Conservation (phyloP, 2,888 invertebrate genomes). For the Hipparchia semele region DNA sequence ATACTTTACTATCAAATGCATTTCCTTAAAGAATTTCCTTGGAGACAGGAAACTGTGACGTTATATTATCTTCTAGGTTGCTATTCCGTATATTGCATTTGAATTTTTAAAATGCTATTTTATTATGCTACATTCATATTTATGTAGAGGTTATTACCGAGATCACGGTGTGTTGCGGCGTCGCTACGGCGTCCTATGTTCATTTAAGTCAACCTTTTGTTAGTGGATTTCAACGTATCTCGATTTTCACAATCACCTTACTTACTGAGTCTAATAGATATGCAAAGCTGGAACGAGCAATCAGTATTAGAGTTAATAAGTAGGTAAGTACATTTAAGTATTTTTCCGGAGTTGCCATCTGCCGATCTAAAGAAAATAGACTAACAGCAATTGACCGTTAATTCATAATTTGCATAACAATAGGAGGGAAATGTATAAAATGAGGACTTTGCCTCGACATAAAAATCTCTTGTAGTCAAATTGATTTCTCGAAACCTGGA, state of each 20-base stretch:
- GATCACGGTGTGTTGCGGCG: neutral
- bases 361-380: constrained; percentile 50
- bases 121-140: neutral
- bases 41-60: constrained; percentile 42
- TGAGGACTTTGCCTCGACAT: constrained; percentile 36
- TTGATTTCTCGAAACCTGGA: constrained; percentile 41
- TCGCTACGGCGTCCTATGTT: no score
- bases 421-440: constrained; percentile 58
- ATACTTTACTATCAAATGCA: constrained; percentile 37
- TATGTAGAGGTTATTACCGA: neutral
- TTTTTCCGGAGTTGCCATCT: neutral
- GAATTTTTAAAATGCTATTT: constrained; percentile 24
- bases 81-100: constrained; percentile 22
- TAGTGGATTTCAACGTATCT: neutral
- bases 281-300: neutral
- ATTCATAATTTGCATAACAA: constrained; percentile 74
- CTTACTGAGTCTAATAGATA: no score
- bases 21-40: constrained; percentile 44
- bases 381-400: constrained; percentile 71
- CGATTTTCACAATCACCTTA: neutral
- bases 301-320: neutral
- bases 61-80: constrained; percentile 32
- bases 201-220: no score
- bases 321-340: neutral
- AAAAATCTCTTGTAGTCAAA: constrained; percentile 32